Evolutionary conservation across 2,888 invertebrate genomes (phyloP).

Genomic region (Acronicta alni): DNA sequence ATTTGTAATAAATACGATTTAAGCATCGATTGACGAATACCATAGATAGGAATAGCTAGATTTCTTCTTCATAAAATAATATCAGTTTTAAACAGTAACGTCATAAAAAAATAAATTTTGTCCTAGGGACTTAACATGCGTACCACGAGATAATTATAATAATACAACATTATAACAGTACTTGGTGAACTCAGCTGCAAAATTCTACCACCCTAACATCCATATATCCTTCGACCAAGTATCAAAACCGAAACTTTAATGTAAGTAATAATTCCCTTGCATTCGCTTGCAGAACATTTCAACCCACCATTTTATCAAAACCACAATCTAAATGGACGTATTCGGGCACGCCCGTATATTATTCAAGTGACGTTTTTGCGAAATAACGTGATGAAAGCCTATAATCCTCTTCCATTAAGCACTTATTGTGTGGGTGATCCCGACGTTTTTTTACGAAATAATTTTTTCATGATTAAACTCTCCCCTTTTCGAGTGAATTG

Average conservation of each 20-base stretch:
- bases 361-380: slow-evolving; percentile 70
- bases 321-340: slow-evolving; percentile 72
- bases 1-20: slow-evolving; percentile 60
- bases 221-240: background rate
- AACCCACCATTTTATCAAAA: slow-evolving; percentile 58
- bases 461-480: slow-evolving; percentile 70
- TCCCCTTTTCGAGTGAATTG: slow-evolving; percentile 55
- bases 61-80: too few species aligned
- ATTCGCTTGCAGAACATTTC: slow-evolving; percentile 44
- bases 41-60: background rate
- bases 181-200: too few species aligned
- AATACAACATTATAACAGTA: too few species aligned
- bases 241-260: slow-evolving; percentile 18
- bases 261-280: slow-evolving; percentile 37
- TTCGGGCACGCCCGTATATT: slow-evolving; percentile 63
- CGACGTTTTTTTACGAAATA: slow-evolving; percentile 63
- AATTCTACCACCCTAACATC: too few species aligned
- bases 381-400: slow-evolving; percentile 73
- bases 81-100: too few species aligned
- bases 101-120: too few species aligned
- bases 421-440: slow-evolving; percentile 70
- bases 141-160: too few species aligned
- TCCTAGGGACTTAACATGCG: too few species aligned
- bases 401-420: slow-evolving; percentile 77
- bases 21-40: slow-evolving; percentile 51